Percentiles rank a stretch among this genome's conserved stretches.
Evolutionary conservation across 64 coral and sea anemone species (phyloP).

Genomic region (Catalaphyllia jardinei): DNA sequence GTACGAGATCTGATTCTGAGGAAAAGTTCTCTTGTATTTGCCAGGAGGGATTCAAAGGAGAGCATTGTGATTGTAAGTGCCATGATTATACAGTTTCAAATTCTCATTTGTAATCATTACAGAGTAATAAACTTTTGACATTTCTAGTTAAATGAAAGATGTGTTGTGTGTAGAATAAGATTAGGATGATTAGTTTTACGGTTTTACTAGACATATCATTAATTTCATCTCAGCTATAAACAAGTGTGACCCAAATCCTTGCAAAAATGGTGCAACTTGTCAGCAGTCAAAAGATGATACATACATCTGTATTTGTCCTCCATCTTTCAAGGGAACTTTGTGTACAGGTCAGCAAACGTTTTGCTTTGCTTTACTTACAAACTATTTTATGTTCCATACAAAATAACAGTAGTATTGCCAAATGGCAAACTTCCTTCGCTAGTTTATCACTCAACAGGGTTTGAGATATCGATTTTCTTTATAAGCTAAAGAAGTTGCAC

Average conservation of each 20-base stretch:
- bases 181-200: background rate
- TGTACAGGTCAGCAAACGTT: constrained; percentile 58
- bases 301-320: constrained; percentile 61
- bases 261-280: constrained; percentile 82
- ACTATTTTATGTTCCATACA: too few relatives aligned
- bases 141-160: too few relatives aligned
- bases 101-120: too few relatives aligned
- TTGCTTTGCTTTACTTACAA: background rate
- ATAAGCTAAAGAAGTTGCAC: background rate
- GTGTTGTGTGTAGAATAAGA: too few relatives aligned
- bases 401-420: too few relatives aligned
- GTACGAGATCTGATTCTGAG: constrained; percentile 66
- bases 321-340: constrained; percentile 75
- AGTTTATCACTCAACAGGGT: background rate
- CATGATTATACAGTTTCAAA: background rate
- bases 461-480: background rate
- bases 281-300: constrained; percentile 61
- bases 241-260: constrained; percentile 83
- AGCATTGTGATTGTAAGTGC: constrained; percentile 83
- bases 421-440: too few relatives aligned
- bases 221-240: constrained; percentile 51
- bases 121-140: too few relatives aligned
- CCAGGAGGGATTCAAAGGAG: constrained; percentile 86
- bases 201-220: background rate
- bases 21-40: constrained; percentile 80